Evolutionary conservation across 1,140 invertebrate species (phyloP).

Genomic region (Stratiolaelaps scimitus): DNA sequence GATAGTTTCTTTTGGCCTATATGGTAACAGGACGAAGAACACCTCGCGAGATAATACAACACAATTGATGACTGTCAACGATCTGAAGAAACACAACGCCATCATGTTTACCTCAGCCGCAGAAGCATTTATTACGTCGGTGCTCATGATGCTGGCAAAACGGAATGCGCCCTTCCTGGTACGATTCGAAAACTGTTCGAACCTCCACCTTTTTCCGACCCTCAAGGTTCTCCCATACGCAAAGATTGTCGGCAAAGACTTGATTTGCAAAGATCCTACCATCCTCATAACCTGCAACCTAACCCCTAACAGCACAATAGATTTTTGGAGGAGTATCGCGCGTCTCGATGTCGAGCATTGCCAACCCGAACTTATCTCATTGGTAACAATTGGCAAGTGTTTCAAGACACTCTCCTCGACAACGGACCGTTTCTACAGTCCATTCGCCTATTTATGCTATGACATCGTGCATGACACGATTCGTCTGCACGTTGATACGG

Average conservation of each 20-base stretch:
- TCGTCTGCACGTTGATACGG: background rate
- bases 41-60: too few species aligned
- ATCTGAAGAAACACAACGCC: too few species aligned
- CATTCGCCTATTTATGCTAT: background rate
- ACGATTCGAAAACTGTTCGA: too few species aligned
- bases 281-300: background rate
- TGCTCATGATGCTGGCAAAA: too few species aligned
- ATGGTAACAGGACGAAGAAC: too few species aligned
- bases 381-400: conserved; percentile 4
- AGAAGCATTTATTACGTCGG: too few species aligned
- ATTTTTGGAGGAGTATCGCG: background rate
- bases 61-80: too few species aligned
- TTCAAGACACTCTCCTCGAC: background rate
- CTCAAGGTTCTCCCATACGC: too few species aligned
- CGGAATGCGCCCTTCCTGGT: too few species aligned
- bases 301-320: background rate
- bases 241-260: background rate
- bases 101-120: too few species aligned
- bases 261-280: background rate
- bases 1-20: too few species aligned
- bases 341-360: background rate
- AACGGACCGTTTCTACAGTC: background rate
- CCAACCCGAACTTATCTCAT: background rate
- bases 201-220: too few species aligned
- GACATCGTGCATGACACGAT: background rate